phyloP scores from a whole-genome alignment of 2,888 invertebrate species.

The Ryuthela nishihirai region DNA sequence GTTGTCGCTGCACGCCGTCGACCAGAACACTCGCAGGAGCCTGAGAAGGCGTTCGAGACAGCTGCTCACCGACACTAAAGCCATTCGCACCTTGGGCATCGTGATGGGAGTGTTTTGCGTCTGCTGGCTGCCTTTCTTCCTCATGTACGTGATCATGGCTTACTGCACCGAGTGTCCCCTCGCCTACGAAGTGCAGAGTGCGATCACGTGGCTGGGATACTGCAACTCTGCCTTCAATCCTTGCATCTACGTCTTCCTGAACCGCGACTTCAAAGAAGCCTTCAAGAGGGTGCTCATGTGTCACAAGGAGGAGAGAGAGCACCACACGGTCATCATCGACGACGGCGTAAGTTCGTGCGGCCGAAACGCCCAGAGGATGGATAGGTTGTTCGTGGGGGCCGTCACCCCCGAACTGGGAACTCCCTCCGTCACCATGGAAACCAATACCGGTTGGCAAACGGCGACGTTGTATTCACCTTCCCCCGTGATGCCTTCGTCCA shows the following conservation, averaged over 20 bases:
- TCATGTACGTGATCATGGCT: conserved; percentile 84
- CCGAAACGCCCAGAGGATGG: neutral
- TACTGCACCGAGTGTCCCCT: conserved; percentile 78
- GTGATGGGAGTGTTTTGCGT: conserved; percentile 95
- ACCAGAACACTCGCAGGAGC: conserved; percentile 56
- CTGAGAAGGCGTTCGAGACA: conserved; percentile 85
- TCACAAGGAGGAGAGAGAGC: conserved; percentile 1
- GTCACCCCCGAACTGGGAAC: neutral
- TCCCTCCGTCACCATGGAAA: neutral
- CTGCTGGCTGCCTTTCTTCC: conserved; percentile 97
- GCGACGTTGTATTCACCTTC: no score
- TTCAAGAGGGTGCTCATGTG: conserved; percentile 87
- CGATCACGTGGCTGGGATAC: conserved; percentile 49
- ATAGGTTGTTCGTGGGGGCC: neutral
- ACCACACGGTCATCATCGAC: conserved; percentile 1
- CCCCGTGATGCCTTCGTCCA: no score
- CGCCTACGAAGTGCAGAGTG: conserved; percentile 62
- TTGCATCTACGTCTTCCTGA: conserved; percentile 88
- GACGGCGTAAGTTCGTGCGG: neutral
- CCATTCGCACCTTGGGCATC: conserved; percentile 91
- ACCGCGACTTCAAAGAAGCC: conserved; percentile 90
- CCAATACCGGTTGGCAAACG: no score
- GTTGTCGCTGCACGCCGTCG: conserved; percentile 33
- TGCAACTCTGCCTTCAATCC: conserved; percentile 69
- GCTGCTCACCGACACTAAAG: conserved; percentile 92